These are phyloP conservation scores for Chironomus tentans DNA, from an alignment of 2,888 invertebrate species.

Conservation along the genomic window DNA sequence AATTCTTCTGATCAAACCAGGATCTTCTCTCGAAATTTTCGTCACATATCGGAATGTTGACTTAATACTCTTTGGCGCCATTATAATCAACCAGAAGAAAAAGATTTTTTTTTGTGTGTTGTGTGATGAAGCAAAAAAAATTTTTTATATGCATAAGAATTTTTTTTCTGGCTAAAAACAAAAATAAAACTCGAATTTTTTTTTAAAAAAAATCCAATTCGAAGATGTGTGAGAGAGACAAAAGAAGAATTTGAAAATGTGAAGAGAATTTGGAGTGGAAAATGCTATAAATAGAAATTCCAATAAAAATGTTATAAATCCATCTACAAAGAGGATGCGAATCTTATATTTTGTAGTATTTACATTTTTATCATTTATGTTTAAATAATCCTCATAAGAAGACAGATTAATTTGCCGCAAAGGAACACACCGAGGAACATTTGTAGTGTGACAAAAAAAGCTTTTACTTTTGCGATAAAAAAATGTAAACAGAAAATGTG, in stretches of 20 bases:
- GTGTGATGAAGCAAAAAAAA: no score
- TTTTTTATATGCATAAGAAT: no score
- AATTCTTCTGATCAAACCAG: not conserved
- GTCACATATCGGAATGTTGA: not conserved
- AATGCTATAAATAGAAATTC: not conserved
- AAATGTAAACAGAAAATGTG: not conserved
- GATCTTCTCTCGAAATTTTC: not conserved
- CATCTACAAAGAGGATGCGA: not conserved
- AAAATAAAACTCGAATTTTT: no score
- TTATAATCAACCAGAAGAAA: slow-evolving; percentile 1
- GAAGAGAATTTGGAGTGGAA: no score
- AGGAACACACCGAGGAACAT: no score
- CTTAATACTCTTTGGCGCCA: slow-evolving; percentile 17
- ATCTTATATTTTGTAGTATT: not conserved
- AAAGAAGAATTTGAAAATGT: no score
- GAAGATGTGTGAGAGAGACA: no score
- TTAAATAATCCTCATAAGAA: not conserved
- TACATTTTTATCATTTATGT: no score
- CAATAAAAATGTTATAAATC: not conserved
- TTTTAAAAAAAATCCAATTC: no score
- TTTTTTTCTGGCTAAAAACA: no score
- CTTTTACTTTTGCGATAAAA: not conserved
- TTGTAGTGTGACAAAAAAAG: no score
- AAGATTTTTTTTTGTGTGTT: no score
- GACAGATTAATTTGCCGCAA: not conserved